A percentile compares a stretch with the other conserved stretches of the same genome.
phyloP scores from a whole-genome alignment of 2,888 invertebrate species.

The Nasonia oneida region DNA sequence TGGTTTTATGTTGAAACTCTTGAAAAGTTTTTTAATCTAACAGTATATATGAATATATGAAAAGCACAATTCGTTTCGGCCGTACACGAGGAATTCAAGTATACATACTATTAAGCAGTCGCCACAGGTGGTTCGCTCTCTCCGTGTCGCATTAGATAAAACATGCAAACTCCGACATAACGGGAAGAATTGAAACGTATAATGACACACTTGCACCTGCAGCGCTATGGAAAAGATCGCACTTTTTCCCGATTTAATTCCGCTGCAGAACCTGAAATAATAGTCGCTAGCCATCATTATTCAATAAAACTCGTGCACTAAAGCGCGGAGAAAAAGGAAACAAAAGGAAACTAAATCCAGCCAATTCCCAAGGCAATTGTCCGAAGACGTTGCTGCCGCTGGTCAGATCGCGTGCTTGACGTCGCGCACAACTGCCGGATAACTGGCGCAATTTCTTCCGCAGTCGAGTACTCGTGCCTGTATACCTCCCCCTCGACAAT shows the following conservation, averaged over 20 bases:
- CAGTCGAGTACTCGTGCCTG: neutral
- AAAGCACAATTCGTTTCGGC: neutral
- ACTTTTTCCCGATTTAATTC: neutral
- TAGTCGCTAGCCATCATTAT: slow-evolving; percentile 22
- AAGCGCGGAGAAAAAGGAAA: neutral
- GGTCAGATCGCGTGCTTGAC: slow-evolving; percentile 23
- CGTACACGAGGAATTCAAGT: neutral
- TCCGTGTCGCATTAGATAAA: neutral
- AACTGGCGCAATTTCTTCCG: slow-evolving; percentile 45
- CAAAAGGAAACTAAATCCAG: slow-evolving; percentile 15
- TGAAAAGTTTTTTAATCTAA: no score
- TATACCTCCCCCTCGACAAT: slow-evolving; percentile 7
- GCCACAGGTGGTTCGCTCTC: slow-evolving; percentile 2
- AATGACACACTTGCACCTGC: neutral
- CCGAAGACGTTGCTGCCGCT: neutral
- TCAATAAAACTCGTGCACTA: slow-evolving; percentile 1
- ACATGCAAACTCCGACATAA: neutral
- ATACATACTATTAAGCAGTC: neutral
- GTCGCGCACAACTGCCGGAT: neutral
- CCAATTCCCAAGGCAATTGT: slow-evolving; percentile 44
- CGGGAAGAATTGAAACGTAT: neutral
- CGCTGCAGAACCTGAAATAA: neutral
- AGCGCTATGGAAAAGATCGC: neutral
- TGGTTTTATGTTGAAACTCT: no score
- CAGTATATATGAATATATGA: neutral